These are phyloP conservation scores for Elaphurus davidianus DNA, from an alignment of 2,113 vertebrate species.

Conservation along the genomic window DNA sequence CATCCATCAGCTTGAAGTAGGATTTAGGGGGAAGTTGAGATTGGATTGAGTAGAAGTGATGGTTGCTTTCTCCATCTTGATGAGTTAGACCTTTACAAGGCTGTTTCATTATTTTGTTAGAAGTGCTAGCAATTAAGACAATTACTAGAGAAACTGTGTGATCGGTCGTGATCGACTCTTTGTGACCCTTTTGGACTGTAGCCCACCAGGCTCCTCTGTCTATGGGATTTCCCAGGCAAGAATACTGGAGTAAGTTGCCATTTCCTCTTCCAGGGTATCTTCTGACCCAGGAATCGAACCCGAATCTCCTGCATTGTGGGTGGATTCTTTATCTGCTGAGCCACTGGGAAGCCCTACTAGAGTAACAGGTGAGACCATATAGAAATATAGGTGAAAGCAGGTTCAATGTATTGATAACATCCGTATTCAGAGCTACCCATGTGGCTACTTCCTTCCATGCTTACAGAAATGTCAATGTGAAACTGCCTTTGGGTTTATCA, in stretches of 20 bases:
- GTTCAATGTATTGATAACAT: background rate
- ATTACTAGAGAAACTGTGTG: background rate
- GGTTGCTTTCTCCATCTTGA: background rate
- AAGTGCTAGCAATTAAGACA: background rate
- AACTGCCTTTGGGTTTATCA: background rate
- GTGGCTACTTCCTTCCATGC: background rate
- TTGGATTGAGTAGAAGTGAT: background rate
- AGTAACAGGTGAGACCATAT: background rate
- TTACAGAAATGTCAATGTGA: background rate
- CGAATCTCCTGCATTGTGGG: fast-evolving
- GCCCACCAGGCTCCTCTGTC: background rate
- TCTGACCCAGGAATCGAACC: background rate
- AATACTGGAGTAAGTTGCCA: background rate
- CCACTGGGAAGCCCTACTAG: background rate
- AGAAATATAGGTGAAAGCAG: background rate
- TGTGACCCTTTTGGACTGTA: background rate
- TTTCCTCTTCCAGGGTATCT: background rate
- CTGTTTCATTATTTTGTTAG: background rate
- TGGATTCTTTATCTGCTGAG: background rate
- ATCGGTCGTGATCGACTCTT: background rate
- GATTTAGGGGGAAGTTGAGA: background rate
- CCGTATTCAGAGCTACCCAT: background rate
- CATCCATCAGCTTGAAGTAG: background rate
- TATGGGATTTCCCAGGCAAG: background rate
- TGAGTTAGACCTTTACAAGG: background rate